A percentile compares a stretch with the other conserved stretches of the same genome.
phyloP scores from a whole-genome alignment of 1,140 invertebrate species.

The Rhagoletis pomonella region DNA sequence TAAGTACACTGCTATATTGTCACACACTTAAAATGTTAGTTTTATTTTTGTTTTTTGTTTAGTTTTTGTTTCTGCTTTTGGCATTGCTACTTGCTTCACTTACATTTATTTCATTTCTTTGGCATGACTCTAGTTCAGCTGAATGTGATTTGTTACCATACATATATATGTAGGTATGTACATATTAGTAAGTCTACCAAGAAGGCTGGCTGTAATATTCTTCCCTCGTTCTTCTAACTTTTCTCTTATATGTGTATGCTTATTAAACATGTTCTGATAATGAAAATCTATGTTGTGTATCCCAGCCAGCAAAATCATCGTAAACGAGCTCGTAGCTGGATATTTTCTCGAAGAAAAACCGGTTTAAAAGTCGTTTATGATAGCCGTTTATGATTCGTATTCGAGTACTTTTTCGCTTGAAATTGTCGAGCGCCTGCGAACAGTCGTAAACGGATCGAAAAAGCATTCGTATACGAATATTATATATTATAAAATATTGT shows the following conservation, averaged over 20 bases:
- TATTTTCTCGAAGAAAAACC: too few species aligned
- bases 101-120: background rate
- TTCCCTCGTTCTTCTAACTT: background rate
- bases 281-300: conserved; percentile 72
- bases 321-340: too few species aligned
- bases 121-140: background rate
- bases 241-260: background rate
- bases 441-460: too few species aligned
- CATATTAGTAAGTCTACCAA: background rate
- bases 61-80: background rate
- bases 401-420: too few species aligned
- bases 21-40: conserved; percentile 9
- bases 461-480: too few species aligned
- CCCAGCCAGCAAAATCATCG: too few species aligned
- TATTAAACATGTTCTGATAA: conserved; percentile 71
- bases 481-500: too few species aligned
- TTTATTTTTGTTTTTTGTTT: background rate
- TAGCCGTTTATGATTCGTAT: too few species aligned
- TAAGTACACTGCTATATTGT: background rate
- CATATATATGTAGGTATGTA: too few species aligned
- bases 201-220: background rate
- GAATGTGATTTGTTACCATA: background rate
- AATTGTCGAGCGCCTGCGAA: too few species aligned
- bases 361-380: too few species aligned
- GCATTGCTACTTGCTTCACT: background rate